Conservation (phyloP, 2,888 invertebrate genomes). For the Perizoma flavofasciatum region DNA sequence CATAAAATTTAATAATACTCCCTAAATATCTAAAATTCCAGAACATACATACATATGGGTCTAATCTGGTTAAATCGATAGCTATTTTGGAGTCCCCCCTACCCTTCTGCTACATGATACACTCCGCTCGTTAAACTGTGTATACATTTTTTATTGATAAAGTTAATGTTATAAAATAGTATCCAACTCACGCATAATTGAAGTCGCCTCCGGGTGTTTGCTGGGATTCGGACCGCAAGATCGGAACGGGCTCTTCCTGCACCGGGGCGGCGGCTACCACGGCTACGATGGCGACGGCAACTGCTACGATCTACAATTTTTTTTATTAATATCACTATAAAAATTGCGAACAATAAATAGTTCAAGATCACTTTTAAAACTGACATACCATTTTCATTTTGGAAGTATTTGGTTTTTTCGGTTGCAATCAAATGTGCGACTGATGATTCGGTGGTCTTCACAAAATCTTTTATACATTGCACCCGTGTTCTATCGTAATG, state of each 20-base stretch:
- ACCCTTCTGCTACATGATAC: too few species aligned
- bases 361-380: background rate
- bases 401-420: conserved; percentile 54
- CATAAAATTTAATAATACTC: too few species aligned
- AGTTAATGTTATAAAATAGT: too few species aligned
- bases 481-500: conserved; percentile 68
- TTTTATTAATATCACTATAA: background rate
- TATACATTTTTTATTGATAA: too few species aligned
- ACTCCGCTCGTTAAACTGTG: too few species aligned
- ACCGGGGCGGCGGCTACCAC: conserved; percentile 50
- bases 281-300: conserved; percentile 65
- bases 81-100: too few species aligned
- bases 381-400: conserved; percentile 77
- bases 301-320: conserved; percentile 46
- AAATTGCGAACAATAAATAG: background rate
- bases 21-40: too few species aligned
- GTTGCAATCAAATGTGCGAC: conserved; percentile 67
- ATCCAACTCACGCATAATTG: conserved; percentile 49
- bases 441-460: conserved; percentile 60
- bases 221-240: conserved; percentile 54
- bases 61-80: too few species aligned
- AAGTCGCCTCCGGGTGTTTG: conserved; percentile 61
- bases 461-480: conserved; percentile 78
- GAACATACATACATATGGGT: too few species aligned
- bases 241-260: conserved; percentile 39